These are phyloP conservation scores for Portevinia maculata DNA, from an alignment of 2,888 invertebrate genomes.

Conservation along the genomic window DNA sequence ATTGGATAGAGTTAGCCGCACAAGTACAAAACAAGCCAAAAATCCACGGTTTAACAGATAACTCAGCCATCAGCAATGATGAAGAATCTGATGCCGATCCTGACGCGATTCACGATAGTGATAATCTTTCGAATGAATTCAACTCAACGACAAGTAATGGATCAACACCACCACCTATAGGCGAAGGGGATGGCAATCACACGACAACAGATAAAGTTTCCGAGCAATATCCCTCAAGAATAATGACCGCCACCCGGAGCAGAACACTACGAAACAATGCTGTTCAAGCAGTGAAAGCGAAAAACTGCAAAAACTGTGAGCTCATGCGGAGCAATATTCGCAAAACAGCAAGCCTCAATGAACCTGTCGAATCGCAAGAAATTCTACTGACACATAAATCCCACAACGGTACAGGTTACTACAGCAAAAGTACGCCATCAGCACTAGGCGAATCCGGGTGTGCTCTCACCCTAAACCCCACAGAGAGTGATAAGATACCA, in stretches of 20 bases:
- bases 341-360: conserved; percentile 80
- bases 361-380: conserved; percentile 77
- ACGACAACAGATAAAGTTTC: conserved; percentile 77
- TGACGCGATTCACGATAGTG: conserved; percentile 71
- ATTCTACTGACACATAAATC: conserved; percentile 50
- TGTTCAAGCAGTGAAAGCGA: conserved; percentile 28
- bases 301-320: conserved; percentile 78
- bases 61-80: conserved; percentile 74
- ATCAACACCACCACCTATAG: conserved; percentile 81
- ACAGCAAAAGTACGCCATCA: conserved; percentile 80
- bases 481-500: conserved; percentile 83
- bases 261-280: conserved; percentile 48
- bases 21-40: conserved; percentile 79
- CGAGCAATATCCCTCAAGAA: conserved; percentile 34
- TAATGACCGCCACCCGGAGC: conserved; percentile 60
- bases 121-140: conserved; percentile 75
- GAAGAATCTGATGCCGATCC: conserved; percentile 76
- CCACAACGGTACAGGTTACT: conserved; percentile 73
- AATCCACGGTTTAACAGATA: conserved; percentile 74
- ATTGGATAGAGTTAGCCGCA: conserved; percentile 91
- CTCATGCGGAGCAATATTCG: conserved; percentile 77
- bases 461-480: conserved; percentile 73
- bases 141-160: conserved; percentile 79
- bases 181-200: conserved; percentile 79
- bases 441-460: conserved; percentile 77